Percentiles rank a stretch among this genome's conserved stretches.
Conservation (phyloP, 2,888 invertebrate genomes). For the Leuctra nigra region DNA sequence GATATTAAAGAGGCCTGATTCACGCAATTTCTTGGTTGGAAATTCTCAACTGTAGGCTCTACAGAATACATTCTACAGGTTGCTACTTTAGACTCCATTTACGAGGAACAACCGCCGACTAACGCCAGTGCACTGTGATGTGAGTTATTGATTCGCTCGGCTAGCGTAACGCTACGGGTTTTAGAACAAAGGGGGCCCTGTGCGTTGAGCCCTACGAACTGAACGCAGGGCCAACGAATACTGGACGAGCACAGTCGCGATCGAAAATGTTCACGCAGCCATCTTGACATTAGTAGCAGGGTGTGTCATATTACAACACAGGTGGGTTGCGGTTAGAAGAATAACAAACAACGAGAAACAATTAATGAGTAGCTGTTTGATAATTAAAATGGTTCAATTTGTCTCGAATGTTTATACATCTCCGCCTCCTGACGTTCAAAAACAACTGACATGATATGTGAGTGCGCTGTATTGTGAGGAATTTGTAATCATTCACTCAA, state of each 20-base stretch:
- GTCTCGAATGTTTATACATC: too few species aligned
- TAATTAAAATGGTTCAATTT: too few species aligned
- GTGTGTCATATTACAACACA: conserved; percentile 13
- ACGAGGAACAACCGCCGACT: conserved; percentile 5
- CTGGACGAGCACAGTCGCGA: conserved; percentile 7
- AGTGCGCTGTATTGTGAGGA: too few species aligned
- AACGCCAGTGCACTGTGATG: conserved; percentile 1
- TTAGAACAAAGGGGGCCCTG: conserved; percentile 18
- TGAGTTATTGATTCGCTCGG: conserved; percentile 16
- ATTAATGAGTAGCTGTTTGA: too few species aligned
- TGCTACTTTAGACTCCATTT: conserved; percentile 16
- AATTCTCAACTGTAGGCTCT: neutral
- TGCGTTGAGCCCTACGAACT: too few species aligned
- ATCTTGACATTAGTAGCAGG: conserved; percentile 22
- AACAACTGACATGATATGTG: too few species aligned
- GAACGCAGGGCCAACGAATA: neutral
- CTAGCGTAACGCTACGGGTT: conserved; percentile 10
- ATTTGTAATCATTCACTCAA: too few species aligned
- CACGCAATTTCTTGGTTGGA: conserved; percentile 4
- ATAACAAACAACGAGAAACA: too few species aligned
- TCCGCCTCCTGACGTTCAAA: too few species aligned
- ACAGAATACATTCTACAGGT: conserved; percentile 10
- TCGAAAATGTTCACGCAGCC: conserved; percentile 26
- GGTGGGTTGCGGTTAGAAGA: conserved; percentile 3
- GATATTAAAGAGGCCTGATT: conserved; percentile 17